Base-by-base conservation (phyloP, 2,888 invertebrate species). In the Prenolepis imparis region DNA sequence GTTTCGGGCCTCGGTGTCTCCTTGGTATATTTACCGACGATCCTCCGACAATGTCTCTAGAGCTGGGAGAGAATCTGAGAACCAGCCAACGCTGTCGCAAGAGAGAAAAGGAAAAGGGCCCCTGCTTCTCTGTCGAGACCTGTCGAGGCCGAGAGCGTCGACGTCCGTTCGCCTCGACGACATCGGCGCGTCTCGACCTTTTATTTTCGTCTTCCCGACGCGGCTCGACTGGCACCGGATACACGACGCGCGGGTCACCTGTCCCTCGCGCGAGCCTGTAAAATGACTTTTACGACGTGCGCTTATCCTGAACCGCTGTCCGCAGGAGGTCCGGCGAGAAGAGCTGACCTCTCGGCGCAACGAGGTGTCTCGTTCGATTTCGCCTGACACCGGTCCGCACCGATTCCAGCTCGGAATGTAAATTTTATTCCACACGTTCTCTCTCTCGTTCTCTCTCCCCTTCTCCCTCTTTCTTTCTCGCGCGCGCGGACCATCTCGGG, bases 201-300 rank as follows among this genome's bases (percentile, higher is more conserved):
- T 82, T 82, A 68, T 39, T 67, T 78, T 78, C 59, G 41, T 82
- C 24, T 36, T 39, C 66, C 59, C 66, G 48, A 75, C 48, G 64
- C 36, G 63, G 61, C 66, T n/a, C 75, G 83, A 66, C 67, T 66
- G 24, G 52, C 72, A 61, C 24, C 74, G 81, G 57, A 32, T 80
- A 72, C 57, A 70, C 41, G 72, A 44, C 78, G 41, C 80, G 85
- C 80, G 85, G 87, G 84, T 90, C 90, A 89, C 90, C 90, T 90
- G 89, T 90, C 88, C 80, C 70, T 87, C 87, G 77, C 74, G 86
- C 88, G 88, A 90, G 90, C 92, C 90, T 91, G 92, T 92, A 92
- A 93, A 93, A 93, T 92, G 93, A 93, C 93, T 93, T 94, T 94
- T 94, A 94, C 93, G 94, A 94, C 90, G 91, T 90, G 91, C 91